Evolutionary conservation across 2,888 invertebrate genomes (phyloP), one percentile per base, ranked within the genome.

Genomic region (Pristionchus entomophagus): DNA sequence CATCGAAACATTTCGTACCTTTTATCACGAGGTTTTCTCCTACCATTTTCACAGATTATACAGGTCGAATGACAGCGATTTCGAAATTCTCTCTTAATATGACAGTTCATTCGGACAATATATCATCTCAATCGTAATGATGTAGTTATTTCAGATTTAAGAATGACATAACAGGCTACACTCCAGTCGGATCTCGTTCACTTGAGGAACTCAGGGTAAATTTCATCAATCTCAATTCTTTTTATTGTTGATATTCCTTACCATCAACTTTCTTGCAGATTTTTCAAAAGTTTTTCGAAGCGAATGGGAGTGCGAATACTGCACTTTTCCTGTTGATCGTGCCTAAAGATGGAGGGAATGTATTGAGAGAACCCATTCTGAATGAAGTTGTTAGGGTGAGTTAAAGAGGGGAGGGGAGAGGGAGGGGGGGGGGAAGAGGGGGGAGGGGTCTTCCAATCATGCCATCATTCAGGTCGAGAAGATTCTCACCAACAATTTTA

Each of bases 161-260:
- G 59, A 91, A 91, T 85, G 91, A 91, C 86, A 91, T 92, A 87
- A 91, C 91, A 22, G 92, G 92, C 19, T 92, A 92, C 86, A 92
- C 92, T 32, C 92, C 92, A 3, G 91, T 92, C 69, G 92, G 92
- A 51, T 90, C 92, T 1, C 53, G 89, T 29, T 89, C 90, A 2
- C 65, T 88, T 3, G 88, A 89, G 29, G 91, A 91, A 59, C 88
- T 89, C 49, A 88, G 88, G 49, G 89, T 88, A 4, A 29, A 29
- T 22, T 87, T 17, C 45, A 8, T n/a, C 29, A 8, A 29, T 10
- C 12, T 32, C n/a, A 69, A 88, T 3, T 89, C 89, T 17, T 56
- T 86, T 26, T 29, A 51, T 80, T n/a, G 19, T 22, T 5, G 17
- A 73, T n/a, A 73, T 10, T 38, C 29, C 29, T 29, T 56, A 83